Percentiles rank a stretch among this genome's conserved stretches.
Evolutionary conservation across 2,888 invertebrate genomes (phyloP).

Genomic region (Ditula angustiorana): DNA sequence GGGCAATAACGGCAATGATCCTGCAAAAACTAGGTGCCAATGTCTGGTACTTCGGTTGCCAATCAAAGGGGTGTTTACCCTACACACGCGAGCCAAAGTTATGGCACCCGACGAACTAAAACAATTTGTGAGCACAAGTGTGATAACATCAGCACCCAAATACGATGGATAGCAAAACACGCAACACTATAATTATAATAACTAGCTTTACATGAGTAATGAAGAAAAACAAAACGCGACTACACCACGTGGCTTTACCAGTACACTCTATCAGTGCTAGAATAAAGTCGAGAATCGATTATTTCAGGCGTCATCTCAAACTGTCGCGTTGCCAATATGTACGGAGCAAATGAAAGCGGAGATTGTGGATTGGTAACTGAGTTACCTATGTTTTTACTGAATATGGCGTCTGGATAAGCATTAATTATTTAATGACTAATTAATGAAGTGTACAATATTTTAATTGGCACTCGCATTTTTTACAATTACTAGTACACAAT

Average conservation of each 20-base stretch:
- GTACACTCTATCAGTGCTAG: neutral
- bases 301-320: neutral
- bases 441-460: neutral
- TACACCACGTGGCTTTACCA: neutral
- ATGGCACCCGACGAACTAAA: slow-evolving; percentile 23
- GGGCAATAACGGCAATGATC: too few species aligned
- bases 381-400: slow-evolving; percentile 6
- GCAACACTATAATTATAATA: slow-evolving; percentile 72
- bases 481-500: too few species aligned
- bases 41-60: too few species aligned
- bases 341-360: slow-evolving; percentile 15
- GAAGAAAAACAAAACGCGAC: slow-evolving; percentile 40
- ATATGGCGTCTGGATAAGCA: neutral
- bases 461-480: neutral
- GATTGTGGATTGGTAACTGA: neutral
- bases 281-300: slow-evolving; percentile 12
- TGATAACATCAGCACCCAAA: slow-evolving; percentile 68
- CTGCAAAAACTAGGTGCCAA: too few species aligned
- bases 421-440: neutral
- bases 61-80: too few species aligned
- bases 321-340: slow-evolving; percentile 8
- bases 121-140: slow-evolving; percentile 61
- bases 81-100: neutral
- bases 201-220: slow-evolving; percentile 61
- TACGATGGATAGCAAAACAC: slow-evolving; percentile 71